A percentile compares a stretch with the other conserved stretches of the same genome.
Evolutionary conservation across 2,888 invertebrate species (phyloP).

Genomic region (Dynastes tityus): DNA sequence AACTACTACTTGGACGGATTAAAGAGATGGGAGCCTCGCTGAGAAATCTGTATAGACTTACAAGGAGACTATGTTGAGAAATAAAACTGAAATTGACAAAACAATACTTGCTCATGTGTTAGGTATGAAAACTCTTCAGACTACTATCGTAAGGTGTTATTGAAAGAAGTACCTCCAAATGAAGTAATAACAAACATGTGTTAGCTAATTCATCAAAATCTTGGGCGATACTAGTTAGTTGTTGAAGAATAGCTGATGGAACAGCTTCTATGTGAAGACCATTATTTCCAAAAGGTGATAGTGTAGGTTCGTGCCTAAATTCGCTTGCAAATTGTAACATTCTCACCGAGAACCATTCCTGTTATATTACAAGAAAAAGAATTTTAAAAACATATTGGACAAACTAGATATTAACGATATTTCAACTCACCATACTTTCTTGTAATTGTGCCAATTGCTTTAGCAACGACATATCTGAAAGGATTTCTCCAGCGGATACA

Average conservation of each 20-base stretch:
- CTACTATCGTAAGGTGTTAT: background rate
- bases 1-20: no score
- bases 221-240: slow-evolving; percentile 80
- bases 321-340: slow-evolving; percentile 76
- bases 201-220: slow-evolving; percentile 93
- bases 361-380: slow-evolving; percentile 53
- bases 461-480: slow-evolving; percentile 87
- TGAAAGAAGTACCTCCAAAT: slow-evolving; percentile 82
- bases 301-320: slow-evolving; percentile 71
- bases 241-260: slow-evolving; percentile 76
- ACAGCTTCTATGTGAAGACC: slow-evolving; percentile 63
- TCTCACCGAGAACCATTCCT: slow-evolving; percentile 87
- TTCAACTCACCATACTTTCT: slow-evolving; percentile 84
- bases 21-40: no score
- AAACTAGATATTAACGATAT: background rate
- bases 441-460: slow-evolving; percentile 91
- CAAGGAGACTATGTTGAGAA: no score
- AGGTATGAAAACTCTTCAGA: no score
- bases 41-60: no score
- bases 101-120: no score
- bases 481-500: slow-evolving; percentile 87
- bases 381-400: background rate
- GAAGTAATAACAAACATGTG: slow-evolving; percentile 91
- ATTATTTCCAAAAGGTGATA: slow-evolving; percentile 61
- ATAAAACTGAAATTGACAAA: no score